phyloP scores from a whole-genome alignment of 2,888 invertebrate genomes.

The Philhelius pedissequus region DNA sequence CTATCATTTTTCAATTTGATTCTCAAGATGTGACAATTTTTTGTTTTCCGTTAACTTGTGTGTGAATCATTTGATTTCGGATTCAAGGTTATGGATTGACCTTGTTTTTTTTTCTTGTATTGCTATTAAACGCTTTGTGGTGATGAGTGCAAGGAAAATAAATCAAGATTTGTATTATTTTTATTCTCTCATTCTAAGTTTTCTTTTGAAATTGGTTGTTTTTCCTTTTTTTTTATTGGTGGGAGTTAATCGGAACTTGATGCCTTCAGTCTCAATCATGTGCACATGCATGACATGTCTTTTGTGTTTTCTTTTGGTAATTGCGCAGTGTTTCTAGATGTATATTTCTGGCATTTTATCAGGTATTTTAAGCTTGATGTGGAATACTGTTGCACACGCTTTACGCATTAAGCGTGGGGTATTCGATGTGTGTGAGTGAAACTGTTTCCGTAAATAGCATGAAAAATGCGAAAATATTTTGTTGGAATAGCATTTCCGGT shows the following conservation, averaged over 20 bases:
- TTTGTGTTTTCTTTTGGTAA: neutral
- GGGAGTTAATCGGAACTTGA: slow-evolving; percentile 38
- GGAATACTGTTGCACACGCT: neutral
- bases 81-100: slow-evolving; percentile 49
- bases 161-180: neutral
- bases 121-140: neutral
- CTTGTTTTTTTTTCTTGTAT: slow-evolving; percentile 30
- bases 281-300: neutral
- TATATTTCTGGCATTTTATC: slow-evolving; percentile 29
- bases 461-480: neutral
- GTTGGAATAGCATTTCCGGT: neutral
- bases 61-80: slow-evolving; percentile 34
- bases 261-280: neutral
- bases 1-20: slow-evolving; percentile 36
- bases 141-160: slow-evolving; percentile 1
- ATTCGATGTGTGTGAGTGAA: neutral
- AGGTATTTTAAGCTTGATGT: neutral
- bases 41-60: slow-evolving; percentile 27
- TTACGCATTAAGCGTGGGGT: slow-evolving; percentile 6
- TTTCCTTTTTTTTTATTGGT: neutral
- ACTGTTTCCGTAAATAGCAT: neutral
- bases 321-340: neutral
- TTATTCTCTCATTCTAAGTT: neutral
- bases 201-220: slow-evolving; percentile 7
- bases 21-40: slow-evolving; percentile 53